Conservation (phyloP, 2,888 invertebrate species). For the Petrolisthes manimaculis region DNA sequence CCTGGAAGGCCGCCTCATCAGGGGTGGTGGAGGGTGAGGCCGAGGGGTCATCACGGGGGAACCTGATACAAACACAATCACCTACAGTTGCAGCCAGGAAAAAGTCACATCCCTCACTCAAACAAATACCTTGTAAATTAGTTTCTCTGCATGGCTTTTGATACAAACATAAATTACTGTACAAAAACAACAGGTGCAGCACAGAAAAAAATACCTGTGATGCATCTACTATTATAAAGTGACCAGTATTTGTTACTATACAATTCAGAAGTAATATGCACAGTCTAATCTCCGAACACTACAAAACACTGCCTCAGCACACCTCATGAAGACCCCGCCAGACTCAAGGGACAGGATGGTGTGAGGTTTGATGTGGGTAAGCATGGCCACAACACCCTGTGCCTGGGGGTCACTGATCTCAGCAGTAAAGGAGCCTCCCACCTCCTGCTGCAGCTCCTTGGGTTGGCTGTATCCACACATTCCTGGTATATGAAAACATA, state of each 20-base stretch:
- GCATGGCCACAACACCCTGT: constrained; percentile 44
- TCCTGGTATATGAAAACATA: constrained; percentile 35
- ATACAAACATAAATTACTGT: too few relatives aligned
- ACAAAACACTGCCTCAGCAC: constrained; percentile 30
- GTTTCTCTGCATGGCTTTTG: too few relatives aligned
- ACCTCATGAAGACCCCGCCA: constrained; percentile 78
- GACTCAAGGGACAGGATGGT: constrained; percentile 81
- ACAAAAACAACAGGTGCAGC: too few relatives aligned
- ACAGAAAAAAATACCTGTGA: too few relatives aligned
- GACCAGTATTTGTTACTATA: too few relatives aligned
- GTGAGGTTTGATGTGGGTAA: constrained; percentile 72
- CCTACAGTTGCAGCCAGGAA: not conserved
- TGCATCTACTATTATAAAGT: too few relatives aligned
- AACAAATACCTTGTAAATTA: not conserved
- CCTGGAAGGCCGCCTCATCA: constrained; percentile 60
- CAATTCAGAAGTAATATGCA: too few relatives aligned
- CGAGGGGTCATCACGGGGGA: constrained; percentile 60
- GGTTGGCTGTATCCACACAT: constrained; percentile 68
- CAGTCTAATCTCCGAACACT: too few relatives aligned
- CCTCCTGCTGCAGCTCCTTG: constrained; percentile 59
- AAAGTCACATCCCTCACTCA: not conserved
- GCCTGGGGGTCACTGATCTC: constrained; percentile 49
- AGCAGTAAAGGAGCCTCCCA: constrained; percentile 60
- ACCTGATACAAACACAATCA: constrained; percentile 39
- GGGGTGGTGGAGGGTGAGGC: constrained; percentile 31